A percentile compares a stretch with the other conserved stretches of the same genome.
Conservation (phyloP, 2,113 vertebrate genomes). For the Cairina moschata region DNA sequence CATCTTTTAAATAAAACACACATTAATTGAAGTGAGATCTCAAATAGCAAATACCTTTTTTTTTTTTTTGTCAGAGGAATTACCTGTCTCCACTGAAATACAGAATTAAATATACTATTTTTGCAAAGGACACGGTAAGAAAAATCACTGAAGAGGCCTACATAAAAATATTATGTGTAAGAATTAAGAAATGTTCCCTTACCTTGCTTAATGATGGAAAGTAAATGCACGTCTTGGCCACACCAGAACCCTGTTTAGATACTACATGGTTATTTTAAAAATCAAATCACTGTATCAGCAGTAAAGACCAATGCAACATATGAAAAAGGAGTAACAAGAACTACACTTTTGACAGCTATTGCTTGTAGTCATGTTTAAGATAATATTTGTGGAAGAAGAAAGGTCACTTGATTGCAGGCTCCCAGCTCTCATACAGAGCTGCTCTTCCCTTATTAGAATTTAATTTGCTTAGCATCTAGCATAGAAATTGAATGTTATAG, state of each 20-base stretch:
- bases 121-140: background rate
- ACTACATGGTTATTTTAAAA: background rate
- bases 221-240: background rate
- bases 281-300: background rate
- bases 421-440: background rate
- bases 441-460: background rate
- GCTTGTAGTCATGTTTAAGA: background rate
- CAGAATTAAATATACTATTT: background rate
- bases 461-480: conserved; percentile 17
- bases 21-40: background rate
- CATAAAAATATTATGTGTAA: background rate
- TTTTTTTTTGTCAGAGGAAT: background rate
- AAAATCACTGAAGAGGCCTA: background rate
- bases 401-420: background rate
- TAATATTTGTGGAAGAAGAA: background rate
- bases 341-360: background rate
- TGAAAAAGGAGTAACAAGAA: background rate
- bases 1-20: background rate
- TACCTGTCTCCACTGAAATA: background rate
- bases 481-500: conserved; percentile 7
- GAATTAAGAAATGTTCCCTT: background rate
- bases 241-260: background rate
- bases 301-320: background rate
- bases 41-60: background rate
- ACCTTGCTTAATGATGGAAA: background rate